phyloP scores from a whole-genome alignment of 2,797 vertebrate genomes.

The Pangasius krempfi region DNA sequence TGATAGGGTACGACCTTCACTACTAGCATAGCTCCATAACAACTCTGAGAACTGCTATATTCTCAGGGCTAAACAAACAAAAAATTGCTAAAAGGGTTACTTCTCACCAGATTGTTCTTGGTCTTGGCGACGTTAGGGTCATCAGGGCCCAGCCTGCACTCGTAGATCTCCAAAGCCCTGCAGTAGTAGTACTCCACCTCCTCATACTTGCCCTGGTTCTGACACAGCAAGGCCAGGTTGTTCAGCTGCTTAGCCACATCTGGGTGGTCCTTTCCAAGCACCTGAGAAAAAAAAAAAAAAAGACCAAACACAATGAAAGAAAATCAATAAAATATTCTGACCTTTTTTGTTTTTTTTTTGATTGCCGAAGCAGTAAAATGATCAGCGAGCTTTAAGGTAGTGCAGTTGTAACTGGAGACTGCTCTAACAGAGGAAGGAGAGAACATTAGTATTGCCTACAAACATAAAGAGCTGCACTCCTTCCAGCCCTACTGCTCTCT shows the following conservation, averaged over 20 bases:
- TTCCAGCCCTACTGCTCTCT: slow-evolving; percentile 11
- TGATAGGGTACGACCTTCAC: background rate
- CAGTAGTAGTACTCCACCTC: slow-evolving; percentile 98
- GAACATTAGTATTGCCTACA: background rate
- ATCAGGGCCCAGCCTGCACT: slow-evolving; percentile 88
- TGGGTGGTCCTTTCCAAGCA: slow-evolving; percentile 93
- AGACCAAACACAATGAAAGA: background rate
- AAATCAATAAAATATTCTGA: background rate
- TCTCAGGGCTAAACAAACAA: background rate
- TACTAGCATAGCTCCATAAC: background rate
- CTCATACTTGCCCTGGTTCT: slow-evolving; percentile 98
- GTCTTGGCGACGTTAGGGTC: slow-evolving; percentile 97
- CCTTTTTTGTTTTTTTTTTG: background rate
- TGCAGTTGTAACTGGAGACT: slow-evolving; percentile 13
- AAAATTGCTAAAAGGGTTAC: background rate
- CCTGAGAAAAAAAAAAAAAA: slow-evolving; percentile 70
- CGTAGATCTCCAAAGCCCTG: slow-evolving; percentile 95
- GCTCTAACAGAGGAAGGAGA: background rate
- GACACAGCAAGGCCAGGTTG: slow-evolving; percentile 95
- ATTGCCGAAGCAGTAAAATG: background rate
- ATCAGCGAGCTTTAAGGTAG: background rate
- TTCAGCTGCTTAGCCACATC: slow-evolving; percentile 99
- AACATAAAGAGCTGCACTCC: background rate
- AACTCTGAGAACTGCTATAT: background rate
- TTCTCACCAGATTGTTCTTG: slow-evolving; percentile 95